These are phyloP conservation scores for Alouatta palliata DNA, from an alignment of 2,113 vertebrate species.

Conservation along the genomic window DNA sequence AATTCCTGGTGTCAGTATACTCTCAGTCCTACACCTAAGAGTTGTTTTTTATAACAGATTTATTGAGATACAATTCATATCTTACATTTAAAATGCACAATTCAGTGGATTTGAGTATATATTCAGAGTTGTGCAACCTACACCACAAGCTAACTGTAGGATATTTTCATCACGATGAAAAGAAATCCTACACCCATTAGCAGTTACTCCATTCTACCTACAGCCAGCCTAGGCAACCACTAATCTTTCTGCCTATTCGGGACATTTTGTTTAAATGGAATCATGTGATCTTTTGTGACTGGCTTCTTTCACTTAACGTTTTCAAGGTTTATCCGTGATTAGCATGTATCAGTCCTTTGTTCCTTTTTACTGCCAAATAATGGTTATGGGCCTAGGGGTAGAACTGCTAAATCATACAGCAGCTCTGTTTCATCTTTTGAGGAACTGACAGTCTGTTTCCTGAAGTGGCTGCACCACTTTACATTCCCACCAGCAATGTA, in stretches of 20 bases:
- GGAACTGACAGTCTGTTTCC: neutral
- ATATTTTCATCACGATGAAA: neutral
- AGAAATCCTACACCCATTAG: neutral
- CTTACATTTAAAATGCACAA: neutral
- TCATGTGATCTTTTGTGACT: neutral
- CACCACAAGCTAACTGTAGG: neutral
- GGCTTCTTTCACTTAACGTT: neutral
- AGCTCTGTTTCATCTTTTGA: neutral
- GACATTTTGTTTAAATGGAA: neutral
- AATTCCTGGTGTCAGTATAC: slow-evolving; percentile 28
- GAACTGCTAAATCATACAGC: neutral
- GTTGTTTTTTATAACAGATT: neutral
- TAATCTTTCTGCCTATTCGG: neutral
- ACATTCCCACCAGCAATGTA: neutral
- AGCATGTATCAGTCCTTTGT: neutral
- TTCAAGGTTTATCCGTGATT: neutral
- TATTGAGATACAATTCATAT: neutral
- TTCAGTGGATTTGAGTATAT: neutral
- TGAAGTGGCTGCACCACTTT: neutral
- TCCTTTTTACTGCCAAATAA: neutral
- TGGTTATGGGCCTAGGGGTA: neutral
- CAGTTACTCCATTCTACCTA: neutral
- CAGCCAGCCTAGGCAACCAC: neutral
- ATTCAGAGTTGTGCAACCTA: neutral
- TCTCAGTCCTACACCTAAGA: neutral